Percentiles rank a stretch among this genome's conserved stretches.
phyloP scores from a whole-genome alignment of 2,113 vertebrate genomes.

The Carollia perspicillata region DNA sequence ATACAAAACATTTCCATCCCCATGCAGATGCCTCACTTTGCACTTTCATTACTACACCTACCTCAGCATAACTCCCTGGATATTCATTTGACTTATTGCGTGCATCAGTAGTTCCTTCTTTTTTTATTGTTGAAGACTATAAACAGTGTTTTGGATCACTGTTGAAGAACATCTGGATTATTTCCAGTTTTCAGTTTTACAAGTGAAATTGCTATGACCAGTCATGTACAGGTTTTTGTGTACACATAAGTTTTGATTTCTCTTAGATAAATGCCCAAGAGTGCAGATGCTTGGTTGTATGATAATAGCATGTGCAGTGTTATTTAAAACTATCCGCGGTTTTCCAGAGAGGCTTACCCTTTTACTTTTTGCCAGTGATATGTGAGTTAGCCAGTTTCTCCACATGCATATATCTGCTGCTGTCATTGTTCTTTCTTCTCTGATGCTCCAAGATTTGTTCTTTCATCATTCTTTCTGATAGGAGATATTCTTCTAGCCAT shows the following conservation, averaged over 20 bases:
- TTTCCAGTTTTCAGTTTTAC: neutral
- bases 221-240: neutral
- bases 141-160: neutral
- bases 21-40: neutral
- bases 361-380: neutral
- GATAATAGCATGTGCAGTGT: neutral
- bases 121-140: neutral
- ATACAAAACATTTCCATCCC: neutral
- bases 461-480: neutral
- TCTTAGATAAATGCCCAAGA: neutral
- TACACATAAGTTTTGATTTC: neutral
- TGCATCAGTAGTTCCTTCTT: neutral
- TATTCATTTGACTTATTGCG: neutral
- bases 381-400: neutral
- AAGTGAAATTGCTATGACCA: neutral
- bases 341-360: neutral
- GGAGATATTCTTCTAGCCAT: conserved; percentile 26
- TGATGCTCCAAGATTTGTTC: neutral
- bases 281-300: neutral
- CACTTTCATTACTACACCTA: neutral
- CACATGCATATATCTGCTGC: neutral
- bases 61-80: neutral
- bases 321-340: neutral
- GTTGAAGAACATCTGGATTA: neutral
- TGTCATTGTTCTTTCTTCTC: neutral